Conservation (phyloP, 2,797 vertebrate species). For the Mormyrops attenuatus region DNA sequence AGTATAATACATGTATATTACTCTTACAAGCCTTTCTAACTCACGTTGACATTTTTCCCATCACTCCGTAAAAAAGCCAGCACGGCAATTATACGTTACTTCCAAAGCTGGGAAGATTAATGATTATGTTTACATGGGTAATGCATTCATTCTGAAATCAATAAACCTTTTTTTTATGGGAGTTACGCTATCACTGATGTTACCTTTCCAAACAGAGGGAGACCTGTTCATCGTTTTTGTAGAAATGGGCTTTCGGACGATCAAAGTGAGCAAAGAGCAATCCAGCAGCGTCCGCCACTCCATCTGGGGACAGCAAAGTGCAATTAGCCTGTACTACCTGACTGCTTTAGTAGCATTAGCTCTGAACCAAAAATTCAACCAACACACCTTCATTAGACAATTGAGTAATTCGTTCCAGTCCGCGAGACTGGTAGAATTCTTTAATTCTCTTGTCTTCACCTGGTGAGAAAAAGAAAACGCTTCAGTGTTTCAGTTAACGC, state of each 20-base stretch:
- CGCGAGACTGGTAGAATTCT: constrained; percentile 93
- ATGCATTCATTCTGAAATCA: background rate
- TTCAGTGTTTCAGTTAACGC: background rate
- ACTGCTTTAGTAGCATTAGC: background rate
- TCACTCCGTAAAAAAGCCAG: background rate
- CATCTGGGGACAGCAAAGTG: constrained; percentile 53
- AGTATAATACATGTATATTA: background rate
- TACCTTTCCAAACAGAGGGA: constrained; percentile 91
- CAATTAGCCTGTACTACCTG: background rate
- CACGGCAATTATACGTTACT: background rate
- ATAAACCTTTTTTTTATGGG: background rate
- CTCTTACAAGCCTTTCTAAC: background rate
- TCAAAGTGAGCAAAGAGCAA: constrained; percentile 87
- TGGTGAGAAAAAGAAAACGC: constrained; percentile 39
- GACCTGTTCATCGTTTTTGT: constrained; percentile 92
- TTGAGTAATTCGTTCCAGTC: constrained; percentile 85
- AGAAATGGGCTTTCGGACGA: constrained; percentile 90
- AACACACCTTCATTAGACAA: constrained; percentile 73
- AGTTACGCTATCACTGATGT: constrained; percentile 21
- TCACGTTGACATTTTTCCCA: background rate
- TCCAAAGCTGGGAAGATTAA: background rate
- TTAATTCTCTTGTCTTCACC: constrained; percentile 94
- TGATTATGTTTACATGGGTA: background rate
- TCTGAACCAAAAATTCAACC: constrained; percentile 1
- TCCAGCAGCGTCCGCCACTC: constrained; percentile 72